phyloP scores from a whole-genome alignment of 2,888 invertebrate species.

The Schizaphis graminum region DNA sequence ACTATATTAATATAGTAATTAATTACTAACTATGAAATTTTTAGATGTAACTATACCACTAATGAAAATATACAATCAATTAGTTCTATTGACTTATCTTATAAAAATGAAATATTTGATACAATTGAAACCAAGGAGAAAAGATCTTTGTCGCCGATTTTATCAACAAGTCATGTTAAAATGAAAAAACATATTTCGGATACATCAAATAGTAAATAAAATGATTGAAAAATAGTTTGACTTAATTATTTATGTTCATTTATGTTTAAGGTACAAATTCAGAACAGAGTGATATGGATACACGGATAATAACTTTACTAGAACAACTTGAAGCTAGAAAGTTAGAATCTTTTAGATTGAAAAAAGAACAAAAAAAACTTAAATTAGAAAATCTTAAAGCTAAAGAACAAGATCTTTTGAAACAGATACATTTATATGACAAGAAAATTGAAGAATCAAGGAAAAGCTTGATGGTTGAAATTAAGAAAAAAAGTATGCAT shows the following conservation, averaged over 20 bases:
- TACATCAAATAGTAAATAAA: conserved; percentile 39
- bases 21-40: background rate
- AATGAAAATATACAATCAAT: background rate
- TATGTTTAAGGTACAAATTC: conserved; percentile 46
- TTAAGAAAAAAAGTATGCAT: conserved; percentile 31
- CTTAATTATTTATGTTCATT: conserved; percentile 8
- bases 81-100: background rate
- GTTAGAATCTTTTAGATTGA: conserved; percentile 32
- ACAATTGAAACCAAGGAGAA: background rate
- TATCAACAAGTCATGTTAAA: background rate
- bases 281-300: conserved; percentile 51
- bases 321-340: conserved; percentile 38
- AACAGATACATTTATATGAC: conserved; percentile 51
- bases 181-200: background rate
- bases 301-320: conserved; percentile 42
- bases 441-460: conserved; percentile 60
- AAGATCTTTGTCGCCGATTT: background rate
- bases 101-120: background rate
- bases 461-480: conserved; percentile 41
- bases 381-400: conserved; percentile 39
- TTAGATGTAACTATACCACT: background rate
- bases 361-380: conserved; percentile 50
- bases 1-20: background rate
- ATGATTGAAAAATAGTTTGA: background rate
- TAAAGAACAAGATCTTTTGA: conserved; percentile 59